phyloP scores from a whole-genome alignment of 2,113 vertebrate genomes.

The Acrocephalus kingi region DNA sequence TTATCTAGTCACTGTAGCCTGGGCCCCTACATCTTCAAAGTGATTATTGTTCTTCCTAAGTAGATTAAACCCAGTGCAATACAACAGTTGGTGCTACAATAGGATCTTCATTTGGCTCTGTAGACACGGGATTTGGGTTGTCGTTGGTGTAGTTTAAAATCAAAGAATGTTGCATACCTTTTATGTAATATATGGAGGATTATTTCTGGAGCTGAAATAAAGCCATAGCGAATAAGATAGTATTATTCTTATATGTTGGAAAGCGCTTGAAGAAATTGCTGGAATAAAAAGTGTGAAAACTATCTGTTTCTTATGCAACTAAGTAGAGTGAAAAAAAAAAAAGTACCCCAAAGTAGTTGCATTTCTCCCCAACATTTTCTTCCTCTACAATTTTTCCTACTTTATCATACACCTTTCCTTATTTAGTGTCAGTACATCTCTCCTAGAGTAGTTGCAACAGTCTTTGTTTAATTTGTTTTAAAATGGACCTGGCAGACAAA shows the following conservation, averaged over 20 bases:
- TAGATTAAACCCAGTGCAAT: neutral
- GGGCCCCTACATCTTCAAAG: neutral
- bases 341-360: neutral
- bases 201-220: slow-evolving; percentile 20
- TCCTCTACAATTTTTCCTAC: neutral
- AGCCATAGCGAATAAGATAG: neutral
- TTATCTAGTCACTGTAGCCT: neutral
- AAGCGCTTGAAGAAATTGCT: neutral
- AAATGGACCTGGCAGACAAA: neutral
- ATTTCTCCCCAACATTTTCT: neutral
- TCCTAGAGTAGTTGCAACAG: neutral
- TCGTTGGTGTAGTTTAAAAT: neutral
- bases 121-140: neutral
- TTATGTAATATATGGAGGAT: neutral
- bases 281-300: neutral
- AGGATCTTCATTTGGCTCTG: neutral
- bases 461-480: neutral
- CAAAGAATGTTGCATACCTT: neutral
- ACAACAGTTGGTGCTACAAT: neutral
- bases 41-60: neutral
- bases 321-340: neutral
- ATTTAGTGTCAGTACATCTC: neutral
- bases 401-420: neutral
- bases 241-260: neutral
- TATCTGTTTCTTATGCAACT: neutral